Evolutionary conservation across 2,888 invertebrate genomes (phyloP).

Genomic region (Eupithecia subumbrata): DNA sequence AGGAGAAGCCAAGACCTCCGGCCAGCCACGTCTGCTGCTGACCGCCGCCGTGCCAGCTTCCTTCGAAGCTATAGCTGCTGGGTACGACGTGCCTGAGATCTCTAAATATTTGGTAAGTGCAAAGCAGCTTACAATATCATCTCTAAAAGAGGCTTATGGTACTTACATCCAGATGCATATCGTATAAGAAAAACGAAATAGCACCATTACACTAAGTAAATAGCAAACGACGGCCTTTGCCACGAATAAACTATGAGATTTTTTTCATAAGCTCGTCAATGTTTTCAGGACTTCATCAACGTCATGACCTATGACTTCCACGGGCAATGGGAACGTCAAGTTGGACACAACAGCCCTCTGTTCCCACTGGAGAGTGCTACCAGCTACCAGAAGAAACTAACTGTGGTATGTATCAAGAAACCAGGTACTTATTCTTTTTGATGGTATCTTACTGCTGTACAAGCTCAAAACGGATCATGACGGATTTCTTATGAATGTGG

Average conservation of each 20-base stretch:
- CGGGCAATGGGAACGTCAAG: conserved; percentile 96
- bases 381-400: conserved; percentile 95
- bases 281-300: conserved; percentile 91
- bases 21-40: conserved; percentile 90
- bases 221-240: neutral
- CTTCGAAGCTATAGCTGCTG: conserved; percentile 96
- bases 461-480: neutral
- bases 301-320: conserved; percentile 98
- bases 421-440: no score
- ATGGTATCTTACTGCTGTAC: no score
- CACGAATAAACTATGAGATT: neutral
- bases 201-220: no score
- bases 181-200: no score
- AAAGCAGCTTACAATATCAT: no score
- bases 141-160: no score
- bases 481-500: neutral
- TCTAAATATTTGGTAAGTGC: conserved; percentile 89
- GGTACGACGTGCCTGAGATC: conserved; percentile 96
- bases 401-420: conserved; percentile 86
- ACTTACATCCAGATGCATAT: no score
- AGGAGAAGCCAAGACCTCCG: conserved; percentile 95
- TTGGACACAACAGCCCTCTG: conserved; percentile 96
- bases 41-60: conserved; percentile 97
- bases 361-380: conserved; percentile 95
- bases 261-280: neutral